Base-by-base conservation (phyloP, 2,797 vertebrate genomes). In the Eremophila alpestris region DNA sequence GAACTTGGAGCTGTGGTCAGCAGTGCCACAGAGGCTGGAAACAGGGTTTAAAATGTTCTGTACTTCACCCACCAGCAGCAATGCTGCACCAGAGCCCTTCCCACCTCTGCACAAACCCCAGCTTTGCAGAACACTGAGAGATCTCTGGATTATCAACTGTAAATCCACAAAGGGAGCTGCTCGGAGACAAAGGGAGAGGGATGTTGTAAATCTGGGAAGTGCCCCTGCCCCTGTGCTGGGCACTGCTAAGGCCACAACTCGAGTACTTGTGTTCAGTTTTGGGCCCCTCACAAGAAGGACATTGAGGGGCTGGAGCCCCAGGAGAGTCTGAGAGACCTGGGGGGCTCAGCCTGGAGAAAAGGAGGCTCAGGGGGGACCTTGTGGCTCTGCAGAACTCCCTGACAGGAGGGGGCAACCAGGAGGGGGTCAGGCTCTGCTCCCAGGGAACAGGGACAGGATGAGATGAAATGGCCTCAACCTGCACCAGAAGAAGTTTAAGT, bases 91-190 rank as follows among this genome's bases (percentile, higher is more conserved):
- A 48, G 48, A 51, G 26, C 54, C 83, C 58, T 83, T 70, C 69
- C 27, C 20, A 18, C 55, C n/a, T 23, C 36, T 0, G 0, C 16
- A 32, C 27, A 55, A 73, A 55, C 17, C 5, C 13, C 3, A 3
- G 64, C 56, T 70, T 55, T 51, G 51, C 27, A 45, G 56, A 67
- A 65, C 29, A 71, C 6, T 5, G 4, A 9, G 26, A 62, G 27
- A 14, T 69, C 55, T 36, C 6, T 0, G 34, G 45, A n/a, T 20
- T 16, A 62, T 13, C 34, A 36, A 8, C 1, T 49, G 48, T 5
- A 18, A 55, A 17, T 64, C 23, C 34, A 59, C 22, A 16, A n/a
- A 20, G 26, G 36, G 29, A 75, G 11, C n/a, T n/a, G n/a, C n/a
- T n/a, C n/a, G 16, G 48, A 69, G 64, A 43, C 4, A 18, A n/a